Conservation (phyloP, 2,797 vertebrate genomes). For the Cynopterus sphinx region DNA sequence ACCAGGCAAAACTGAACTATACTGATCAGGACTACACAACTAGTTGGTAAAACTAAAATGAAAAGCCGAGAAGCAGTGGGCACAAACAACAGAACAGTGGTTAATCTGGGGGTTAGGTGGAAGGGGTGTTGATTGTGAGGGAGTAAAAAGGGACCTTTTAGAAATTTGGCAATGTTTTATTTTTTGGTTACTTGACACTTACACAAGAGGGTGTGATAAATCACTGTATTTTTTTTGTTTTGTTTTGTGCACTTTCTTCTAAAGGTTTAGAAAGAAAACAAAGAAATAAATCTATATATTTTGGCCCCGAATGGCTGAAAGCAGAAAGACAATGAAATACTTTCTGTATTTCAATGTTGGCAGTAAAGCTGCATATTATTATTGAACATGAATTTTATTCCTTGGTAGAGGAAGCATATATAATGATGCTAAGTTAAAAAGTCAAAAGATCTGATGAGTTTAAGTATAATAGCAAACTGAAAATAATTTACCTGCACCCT, state of each 20-base stretch:
- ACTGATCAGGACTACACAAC: background rate
- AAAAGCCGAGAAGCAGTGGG: background rate
- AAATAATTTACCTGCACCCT: background rate
- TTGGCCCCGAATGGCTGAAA: background rate
- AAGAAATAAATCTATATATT: background rate
- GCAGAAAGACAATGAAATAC: background rate
- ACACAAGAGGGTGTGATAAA: background rate
- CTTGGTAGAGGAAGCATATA: background rate
- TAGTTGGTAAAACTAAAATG: background rate
- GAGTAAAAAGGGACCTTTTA: background rate
- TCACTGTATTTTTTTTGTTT: background rate
- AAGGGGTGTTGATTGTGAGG: background rate
- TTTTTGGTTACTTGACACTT: background rate
- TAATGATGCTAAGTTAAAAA: background rate
- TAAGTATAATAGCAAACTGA: background rate
- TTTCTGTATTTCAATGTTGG: background rate
- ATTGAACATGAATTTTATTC: background rate
- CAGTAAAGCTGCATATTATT: background rate
- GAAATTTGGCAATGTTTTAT: background rate
- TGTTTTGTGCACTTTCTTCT: background rate
- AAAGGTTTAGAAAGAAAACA: slow-evolving; percentile 13
- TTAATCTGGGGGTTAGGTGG: background rate
- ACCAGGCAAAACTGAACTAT: slow-evolving; percentile 23
- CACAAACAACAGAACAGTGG: background rate
- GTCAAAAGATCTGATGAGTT: background rate